Conservation (phyloP, 1,140 invertebrate species). For the Drosophila navojoa region DNA sequence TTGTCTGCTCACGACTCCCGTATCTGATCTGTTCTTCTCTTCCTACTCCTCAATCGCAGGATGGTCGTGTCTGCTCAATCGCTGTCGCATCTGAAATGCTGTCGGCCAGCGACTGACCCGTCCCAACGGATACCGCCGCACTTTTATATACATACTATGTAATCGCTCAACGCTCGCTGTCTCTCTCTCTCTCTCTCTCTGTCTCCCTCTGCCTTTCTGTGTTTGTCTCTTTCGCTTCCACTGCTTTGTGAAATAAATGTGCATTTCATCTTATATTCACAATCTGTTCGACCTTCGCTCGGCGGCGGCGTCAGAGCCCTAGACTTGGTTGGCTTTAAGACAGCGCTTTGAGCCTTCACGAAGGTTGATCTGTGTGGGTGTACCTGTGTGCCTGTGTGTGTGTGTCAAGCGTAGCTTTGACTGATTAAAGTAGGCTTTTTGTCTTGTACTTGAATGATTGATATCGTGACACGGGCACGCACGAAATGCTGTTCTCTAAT, state of each 20-base stretch:
- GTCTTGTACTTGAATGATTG: neutral
- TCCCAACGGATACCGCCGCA: neutral
- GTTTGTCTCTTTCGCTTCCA: neutral
- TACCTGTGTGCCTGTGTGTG: neutral
- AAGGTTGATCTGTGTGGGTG: conserved; percentile 11
- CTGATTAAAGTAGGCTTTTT: conserved; percentile 3
- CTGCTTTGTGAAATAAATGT: conserved; percentile 47
- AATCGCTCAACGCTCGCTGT: neutral
- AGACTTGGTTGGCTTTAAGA: neutral
- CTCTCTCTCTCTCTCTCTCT: neutral
- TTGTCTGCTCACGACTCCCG: neutral
- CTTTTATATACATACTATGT: conserved; percentile 47
- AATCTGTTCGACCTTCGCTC: conserved; percentile 31
- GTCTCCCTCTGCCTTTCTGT: neutral
- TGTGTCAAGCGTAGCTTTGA: neutral
- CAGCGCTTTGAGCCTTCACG: conserved; percentile 10
- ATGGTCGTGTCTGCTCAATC: conserved; percentile 15
- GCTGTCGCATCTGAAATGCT: conserved; percentile 50
- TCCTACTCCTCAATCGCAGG: conserved; percentile 13
- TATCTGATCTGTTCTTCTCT: neutral
- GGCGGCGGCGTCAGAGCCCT: neutral
- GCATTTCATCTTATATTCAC: conserved; percentile 61
- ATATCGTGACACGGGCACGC: neutral
- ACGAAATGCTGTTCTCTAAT: no score
- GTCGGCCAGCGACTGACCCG: conserved; percentile 6